Conservation (phyloP, 2,797 vertebrate species). For the Mormyrus hasselquistii region DNA sequence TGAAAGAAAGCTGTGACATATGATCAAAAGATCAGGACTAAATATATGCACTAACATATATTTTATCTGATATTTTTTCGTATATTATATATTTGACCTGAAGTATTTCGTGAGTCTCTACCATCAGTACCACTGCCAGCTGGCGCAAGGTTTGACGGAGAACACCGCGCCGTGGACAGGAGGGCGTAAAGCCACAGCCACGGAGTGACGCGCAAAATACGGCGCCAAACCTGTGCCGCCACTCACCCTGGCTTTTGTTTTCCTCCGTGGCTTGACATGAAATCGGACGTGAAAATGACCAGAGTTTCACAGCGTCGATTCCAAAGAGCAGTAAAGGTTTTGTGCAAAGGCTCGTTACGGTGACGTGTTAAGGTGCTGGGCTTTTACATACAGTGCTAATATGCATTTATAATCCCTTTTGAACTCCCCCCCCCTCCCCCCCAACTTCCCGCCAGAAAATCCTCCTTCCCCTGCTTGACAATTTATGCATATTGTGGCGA, state of each 20-base stretch:
- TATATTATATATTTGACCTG: slow-evolving; percentile 13
- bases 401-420: slow-evolving; percentile 55
- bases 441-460: slow-evolving; percentile 34
- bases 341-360: slow-evolving; percentile 75
- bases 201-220: background rate
- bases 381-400: slow-evolving; percentile 83
- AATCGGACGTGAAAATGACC: slow-evolving; percentile 26
- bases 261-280: background rate
- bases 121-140: slow-evolving; percentile 21
- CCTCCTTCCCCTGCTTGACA: slow-evolving; percentile 65
- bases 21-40: slow-evolving; percentile 60
- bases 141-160: background rate
- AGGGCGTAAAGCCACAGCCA: background rate
- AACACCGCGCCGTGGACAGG: background rate
- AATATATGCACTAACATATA: slow-evolving; percentile 66
- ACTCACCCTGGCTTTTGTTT: background rate
- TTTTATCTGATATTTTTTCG: slow-evolving; percentile 47
- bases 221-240: background rate
- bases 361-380: slow-evolving; percentile 57
- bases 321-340: slow-evolving; percentile 65
- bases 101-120: background rate
- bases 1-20: slow-evolving; percentile 67
- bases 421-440: slow-evolving; percentile 27
- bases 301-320: slow-evolving; percentile 76
- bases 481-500: slow-evolving; percentile 75